Evolutionary conservation across 2,888 invertebrate genomes (phyloP).

Genomic region (Mesorhabditis sp.): DNA sequence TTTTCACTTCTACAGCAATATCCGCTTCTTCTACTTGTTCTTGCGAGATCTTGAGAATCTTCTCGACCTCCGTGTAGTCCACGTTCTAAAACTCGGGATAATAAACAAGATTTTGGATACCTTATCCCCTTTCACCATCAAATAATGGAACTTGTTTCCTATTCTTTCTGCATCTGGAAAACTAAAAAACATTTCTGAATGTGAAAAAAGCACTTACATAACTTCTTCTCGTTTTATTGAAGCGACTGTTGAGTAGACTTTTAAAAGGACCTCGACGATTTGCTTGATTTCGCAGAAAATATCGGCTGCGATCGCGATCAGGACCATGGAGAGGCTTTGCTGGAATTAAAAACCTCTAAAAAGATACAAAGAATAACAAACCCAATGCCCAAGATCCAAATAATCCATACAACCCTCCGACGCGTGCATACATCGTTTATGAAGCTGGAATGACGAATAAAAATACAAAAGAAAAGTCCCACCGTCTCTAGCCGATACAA

Average conservation of each 20-base stretch:
- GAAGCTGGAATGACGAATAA: neutral
- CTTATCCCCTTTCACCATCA: no score
- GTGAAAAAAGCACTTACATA: no score
- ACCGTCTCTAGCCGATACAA: neutral
- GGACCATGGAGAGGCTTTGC: neutral
- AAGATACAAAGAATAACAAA: neutral
- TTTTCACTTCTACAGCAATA: neutral
- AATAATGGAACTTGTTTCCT: no score
- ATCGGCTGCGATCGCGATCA: neutral
- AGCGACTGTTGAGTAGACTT: no score
- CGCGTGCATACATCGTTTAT: neutral
- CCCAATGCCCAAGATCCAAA: slow-evolving; percentile 5
- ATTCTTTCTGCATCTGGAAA: no score
- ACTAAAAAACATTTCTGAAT: no score
- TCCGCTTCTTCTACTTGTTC: neutral
- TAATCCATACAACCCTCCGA: neutral
- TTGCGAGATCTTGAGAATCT: neutral
- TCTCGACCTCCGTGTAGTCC: no score
- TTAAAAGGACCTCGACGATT: no score
- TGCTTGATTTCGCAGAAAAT: neutral
- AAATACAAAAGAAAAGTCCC: neutral
- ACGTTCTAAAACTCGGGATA: no score
- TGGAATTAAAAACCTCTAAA: neutral
- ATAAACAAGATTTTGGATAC: no score
- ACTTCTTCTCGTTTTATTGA: no score